Evolutionary conservation across 2,888 invertebrate species (phyloP).

Genomic region (Amblyjoppa fuscipennis): DNA sequence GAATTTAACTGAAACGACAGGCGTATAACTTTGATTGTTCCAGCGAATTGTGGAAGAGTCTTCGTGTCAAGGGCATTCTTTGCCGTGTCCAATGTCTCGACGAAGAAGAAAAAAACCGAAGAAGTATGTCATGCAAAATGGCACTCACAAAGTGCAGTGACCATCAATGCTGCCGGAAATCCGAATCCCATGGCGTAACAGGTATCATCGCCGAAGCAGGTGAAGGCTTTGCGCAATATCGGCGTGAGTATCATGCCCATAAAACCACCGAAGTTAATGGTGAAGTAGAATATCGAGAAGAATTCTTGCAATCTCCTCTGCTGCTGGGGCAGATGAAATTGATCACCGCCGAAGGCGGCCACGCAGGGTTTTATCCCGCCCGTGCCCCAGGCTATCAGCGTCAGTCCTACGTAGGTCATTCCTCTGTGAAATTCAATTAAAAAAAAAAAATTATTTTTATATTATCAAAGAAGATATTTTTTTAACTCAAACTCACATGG

Average conservation of each 20-base stretch:
- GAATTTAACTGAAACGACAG: neutral
- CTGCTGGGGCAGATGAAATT: constrained; percentile 90
- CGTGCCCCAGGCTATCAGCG: constrained; percentile 91
- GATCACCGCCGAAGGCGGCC: constrained; percentile 95
- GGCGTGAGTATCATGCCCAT: constrained; percentile 91
- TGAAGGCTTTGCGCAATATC: constrained; percentile 88
- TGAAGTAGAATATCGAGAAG: constrained; percentile 94
- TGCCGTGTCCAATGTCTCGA: neutral
- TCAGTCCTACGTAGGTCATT: constrained; percentile 87
- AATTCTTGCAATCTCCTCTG: constrained; percentile 89
- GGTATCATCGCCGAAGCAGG: constrained; percentile 89
- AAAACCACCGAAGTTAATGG: constrained; percentile 90
- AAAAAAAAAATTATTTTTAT: neutral
- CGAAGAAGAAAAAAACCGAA: neutral
- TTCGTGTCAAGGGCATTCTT: neutral
- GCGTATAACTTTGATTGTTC: neutral
- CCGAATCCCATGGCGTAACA: constrained; percentile 93
- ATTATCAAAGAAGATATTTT: neutral
- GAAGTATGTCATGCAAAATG: constrained; percentile 39
- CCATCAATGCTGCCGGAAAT: constrained; percentile 91
- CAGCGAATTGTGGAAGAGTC: neutral
- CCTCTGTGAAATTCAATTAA: constrained; percentile 80
- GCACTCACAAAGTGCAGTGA: constrained; percentile 88
- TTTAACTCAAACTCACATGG: neutral
- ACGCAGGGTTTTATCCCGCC: constrained; percentile 96